A percentile compares a stretch with the other conserved stretches of the same genome.
phyloP scores from a whole-genome alignment of 2,797 vertebrate species.

The Macrochelys suwanniensis region DNA sequence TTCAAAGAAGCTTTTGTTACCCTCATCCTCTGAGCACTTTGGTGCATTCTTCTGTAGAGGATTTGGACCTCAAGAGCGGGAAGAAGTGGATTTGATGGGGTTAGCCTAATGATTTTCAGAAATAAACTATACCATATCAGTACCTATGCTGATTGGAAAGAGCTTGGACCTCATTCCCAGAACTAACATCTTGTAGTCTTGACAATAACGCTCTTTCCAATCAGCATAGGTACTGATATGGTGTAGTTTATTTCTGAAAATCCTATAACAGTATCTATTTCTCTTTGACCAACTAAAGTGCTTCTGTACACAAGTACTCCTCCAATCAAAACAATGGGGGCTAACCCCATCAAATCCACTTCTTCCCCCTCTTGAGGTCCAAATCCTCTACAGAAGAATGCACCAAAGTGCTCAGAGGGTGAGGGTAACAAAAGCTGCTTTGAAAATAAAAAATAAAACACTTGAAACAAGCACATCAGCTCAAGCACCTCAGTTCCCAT shows the following conservation, averaged over 20 bases:
- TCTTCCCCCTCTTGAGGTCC: neutral
- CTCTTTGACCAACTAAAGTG: neutral
- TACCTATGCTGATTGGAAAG: neutral
- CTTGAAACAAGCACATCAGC: fast-evolving
- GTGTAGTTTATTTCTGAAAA: neutral
- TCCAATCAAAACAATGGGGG: neutral
- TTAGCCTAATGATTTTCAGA: neutral
- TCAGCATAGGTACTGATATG: neutral
- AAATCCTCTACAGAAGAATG: neutral
- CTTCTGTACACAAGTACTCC: neutral
- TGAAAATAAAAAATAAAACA: neutral
- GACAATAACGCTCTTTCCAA: neutral
- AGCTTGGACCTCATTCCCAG: no score
- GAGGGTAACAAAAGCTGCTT: neutral
- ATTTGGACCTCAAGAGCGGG: neutral
- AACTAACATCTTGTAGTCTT: no score
- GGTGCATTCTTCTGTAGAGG: neutral
- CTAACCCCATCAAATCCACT: neutral
- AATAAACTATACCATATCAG: neutral
- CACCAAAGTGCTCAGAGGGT: neutral
- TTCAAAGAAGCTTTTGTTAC: neutral
- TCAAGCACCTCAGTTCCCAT: neutral
- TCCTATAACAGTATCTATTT: neutral
- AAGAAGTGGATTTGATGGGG: neutral
- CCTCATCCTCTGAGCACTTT: neutral